Evolutionary conservation across 2,113 vertebrate species (phyloP).

Genomic region (Eleginops maclovinus): DNA sequence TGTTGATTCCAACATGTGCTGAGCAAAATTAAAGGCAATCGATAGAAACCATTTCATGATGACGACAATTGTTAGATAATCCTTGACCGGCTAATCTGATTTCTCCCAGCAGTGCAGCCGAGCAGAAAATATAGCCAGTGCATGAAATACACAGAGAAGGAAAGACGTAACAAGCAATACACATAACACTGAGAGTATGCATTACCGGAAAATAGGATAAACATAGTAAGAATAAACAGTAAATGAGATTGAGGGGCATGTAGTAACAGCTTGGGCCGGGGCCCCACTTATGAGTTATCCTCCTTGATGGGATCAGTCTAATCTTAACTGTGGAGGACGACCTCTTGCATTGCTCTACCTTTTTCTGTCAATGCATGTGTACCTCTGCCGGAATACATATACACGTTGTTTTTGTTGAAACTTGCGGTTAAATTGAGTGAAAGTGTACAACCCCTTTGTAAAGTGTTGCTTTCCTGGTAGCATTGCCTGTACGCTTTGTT

Average conservation of each 20-base stretch:
- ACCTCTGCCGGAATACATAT: too few relatives aligned
- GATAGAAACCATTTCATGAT: conserved; percentile 24
- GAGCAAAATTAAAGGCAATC: conserved; percentile 13
- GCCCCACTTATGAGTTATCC: conserved; percentile 56
- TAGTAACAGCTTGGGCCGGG: background rate
- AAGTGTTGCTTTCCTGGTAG: background rate
- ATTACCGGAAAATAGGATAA: background rate
- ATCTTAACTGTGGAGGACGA: too few relatives aligned
- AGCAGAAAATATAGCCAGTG: conserved; percentile 48
- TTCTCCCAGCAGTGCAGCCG: conserved; percentile 51
- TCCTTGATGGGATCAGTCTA: conserved; percentile 67
- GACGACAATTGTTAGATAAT: conserved; percentile 69
- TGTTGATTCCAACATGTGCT: background rate
- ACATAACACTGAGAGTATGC: background rate
- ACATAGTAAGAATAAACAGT: conserved; percentile 6
- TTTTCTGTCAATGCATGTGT: conserved; percentile 6
- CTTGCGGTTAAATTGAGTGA: background rate
- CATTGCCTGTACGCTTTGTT: background rate
- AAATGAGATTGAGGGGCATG: conserved; percentile 15
- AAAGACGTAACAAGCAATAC: background rate
- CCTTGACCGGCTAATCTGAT: conserved; percentile 79
- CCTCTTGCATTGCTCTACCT: conserved; percentile 23
- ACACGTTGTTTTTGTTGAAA: background rate
- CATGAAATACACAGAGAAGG: conserved; percentile 13
- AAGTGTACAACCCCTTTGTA: background rate